Evolutionary conservation across 2,888 invertebrate genomes (phyloP), one percentile per base, ranked within the genome.

Genomic region (Eupithecia subfuscata): DNA sequence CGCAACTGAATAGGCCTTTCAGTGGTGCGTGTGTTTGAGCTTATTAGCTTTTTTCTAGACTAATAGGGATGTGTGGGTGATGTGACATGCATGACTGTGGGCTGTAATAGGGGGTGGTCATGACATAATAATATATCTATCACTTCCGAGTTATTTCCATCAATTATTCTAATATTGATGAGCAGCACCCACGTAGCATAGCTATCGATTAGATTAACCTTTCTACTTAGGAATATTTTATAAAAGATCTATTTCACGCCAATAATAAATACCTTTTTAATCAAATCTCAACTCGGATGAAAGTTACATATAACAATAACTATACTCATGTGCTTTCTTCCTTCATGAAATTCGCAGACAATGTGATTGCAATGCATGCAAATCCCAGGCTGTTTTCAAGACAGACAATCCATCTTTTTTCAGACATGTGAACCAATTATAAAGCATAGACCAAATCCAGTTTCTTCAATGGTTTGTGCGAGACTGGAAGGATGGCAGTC

Each of bases 1-100:
- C 84, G 85, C 85, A 85, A 85, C 52, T 92, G 89, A 93, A 93
- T 92, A 90, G 90, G 87, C 86, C 90, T 91, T 92, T 91, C 87
- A 92, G 91, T 89, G 84, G 84, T 87, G 83, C 91, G 90, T 92
- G 92, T 65, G 65, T 37, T 67, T 90, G 89, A 87, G 90, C 89
- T 92, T 93, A 92, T 92, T 91, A 92, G 91, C 90, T 90, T 91
- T 18, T 64, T 64, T 34, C 8, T 34, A 34, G 9, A 22, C 52
- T 56, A 56, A 11, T 56, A 22, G 0, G 43, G 43, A 22, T 43
- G 14, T 25, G 22, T 68, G 25, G 8, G 68, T 68, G 43, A 25
- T 56, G 4, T 4, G 56, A 56, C 22, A 22, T 60, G 6, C 22
- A 22, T 60, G 6, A 25, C 1, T 60, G 22, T 25, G 22, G 25